Evolutionary conservation across 92 coral and sea anemone genomes (phyloP).

Genomic region (Micromussa lordhowensis): DNA sequence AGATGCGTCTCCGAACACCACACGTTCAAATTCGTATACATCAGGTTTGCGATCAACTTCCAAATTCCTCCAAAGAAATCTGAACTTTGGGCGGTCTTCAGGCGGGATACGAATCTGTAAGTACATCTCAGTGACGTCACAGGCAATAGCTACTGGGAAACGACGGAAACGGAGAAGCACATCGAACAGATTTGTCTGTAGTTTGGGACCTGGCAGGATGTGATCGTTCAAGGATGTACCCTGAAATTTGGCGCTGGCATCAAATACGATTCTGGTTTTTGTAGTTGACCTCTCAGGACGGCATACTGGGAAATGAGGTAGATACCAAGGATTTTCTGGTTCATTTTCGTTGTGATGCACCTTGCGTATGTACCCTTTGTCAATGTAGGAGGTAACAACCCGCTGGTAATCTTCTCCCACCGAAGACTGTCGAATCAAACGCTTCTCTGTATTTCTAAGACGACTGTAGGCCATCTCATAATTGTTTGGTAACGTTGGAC

Average conservation of each 20-base stretch:
- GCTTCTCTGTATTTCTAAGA: too few relatives aligned
- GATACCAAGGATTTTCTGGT: constrained; percentile 18
- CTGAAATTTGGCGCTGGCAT: constrained; percentile 7
- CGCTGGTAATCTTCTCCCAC: too few relatives aligned
- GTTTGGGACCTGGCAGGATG: constrained; percentile 24
- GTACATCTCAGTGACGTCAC: constrained; percentile 27
- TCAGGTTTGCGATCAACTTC: constrained; percentile 56
- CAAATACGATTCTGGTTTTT: constrained; percentile 31
- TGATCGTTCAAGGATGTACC: constrained; percentile 23
- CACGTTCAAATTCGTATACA: constrained; percentile 61
- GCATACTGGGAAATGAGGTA: constrained; percentile 25
- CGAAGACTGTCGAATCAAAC: too few relatives aligned
- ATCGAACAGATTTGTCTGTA: constrained; percentile 13
- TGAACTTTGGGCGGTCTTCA: constrained; percentile 57
- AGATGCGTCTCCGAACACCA: constrained; percentile 59
- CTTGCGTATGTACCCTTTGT: neutral
- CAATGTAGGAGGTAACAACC: too few relatives aligned
- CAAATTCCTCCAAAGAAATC: constrained; percentile 63
- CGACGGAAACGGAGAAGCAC: constrained; percentile 24
- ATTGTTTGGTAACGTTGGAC: neutral
- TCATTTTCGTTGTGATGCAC: neutral
- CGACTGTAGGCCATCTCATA: too few relatives aligned
- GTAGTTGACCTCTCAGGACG: neutral
- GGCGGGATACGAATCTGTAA: constrained; percentile 49
- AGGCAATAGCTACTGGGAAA: constrained; percentile 17